phyloP scores from a whole-genome alignment of 2,113 vertebrate species.

The Ranitomeya variabilis region DNA sequence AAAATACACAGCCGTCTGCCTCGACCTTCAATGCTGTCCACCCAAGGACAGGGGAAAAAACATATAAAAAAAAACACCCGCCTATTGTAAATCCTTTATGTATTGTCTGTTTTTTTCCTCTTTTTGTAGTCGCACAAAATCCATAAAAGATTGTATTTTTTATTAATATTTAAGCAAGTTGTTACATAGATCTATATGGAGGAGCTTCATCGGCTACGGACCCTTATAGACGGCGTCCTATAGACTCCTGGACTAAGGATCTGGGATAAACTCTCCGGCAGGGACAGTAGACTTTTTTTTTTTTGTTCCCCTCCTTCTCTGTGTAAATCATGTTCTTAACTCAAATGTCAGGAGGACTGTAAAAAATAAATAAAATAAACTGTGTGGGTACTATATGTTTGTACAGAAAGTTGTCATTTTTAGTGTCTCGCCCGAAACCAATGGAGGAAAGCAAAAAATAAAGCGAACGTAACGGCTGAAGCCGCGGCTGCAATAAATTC shows the following conservation, averaged over 20 bases:
- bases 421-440: conserved; percentile 4
- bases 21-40: conserved; percentile 78
- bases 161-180: conserved; percentile 98
- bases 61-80: conserved; percentile 65
- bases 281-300: conserved; percentile 79
- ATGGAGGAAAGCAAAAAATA: background rate
- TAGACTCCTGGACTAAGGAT: background rate
- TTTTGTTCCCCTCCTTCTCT: conserved; percentile 91
- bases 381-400: conserved; percentile 96
- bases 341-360: conserved; percentile 98
- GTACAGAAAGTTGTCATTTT: conserved; percentile 71
- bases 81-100: conserved; percentile 83
- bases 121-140: conserved; percentile 89
- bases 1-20: conserved; percentile 78
- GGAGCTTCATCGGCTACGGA: conserved; percentile 78
- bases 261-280: conserved; percentile 9
- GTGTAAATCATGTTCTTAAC: conserved; percentile 99
- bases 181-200: conserved; percentile 83
- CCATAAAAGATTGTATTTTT: conserved; percentile 99
- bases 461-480: background rate
- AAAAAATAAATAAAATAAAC: conserved; percentile 86
- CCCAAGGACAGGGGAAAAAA: conserved; percentile 64
- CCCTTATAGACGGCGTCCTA: conserved; percentile 88
- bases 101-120: conserved; percentile 79
- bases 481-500: conserved; percentile 23